Evolutionary conservation across 1,140 invertebrate species (phyloP), one percentile per base, ranked within the genome.

Genomic region (Diabrotica undecimpunctata): DNA sequence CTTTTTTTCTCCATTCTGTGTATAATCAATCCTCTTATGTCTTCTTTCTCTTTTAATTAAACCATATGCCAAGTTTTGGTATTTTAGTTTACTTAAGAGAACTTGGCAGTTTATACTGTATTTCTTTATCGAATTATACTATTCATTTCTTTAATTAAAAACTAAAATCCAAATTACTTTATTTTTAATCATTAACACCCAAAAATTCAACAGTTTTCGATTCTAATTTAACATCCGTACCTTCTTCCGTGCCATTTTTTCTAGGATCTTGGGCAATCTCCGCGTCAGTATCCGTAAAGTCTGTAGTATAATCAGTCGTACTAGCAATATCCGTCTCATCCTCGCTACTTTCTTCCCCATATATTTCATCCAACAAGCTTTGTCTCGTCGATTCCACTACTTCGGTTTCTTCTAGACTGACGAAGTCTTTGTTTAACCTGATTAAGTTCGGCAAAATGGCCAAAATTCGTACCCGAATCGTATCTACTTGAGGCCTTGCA

Each of bases 351-450:
- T 69, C 61, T 62, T 73, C 75, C 5, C 63, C 68, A 69, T 75
- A 74, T 7, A 77, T 75, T 63, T 74, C 63, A 36, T 71, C 70
- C 3, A 69, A 52, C 41, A 70, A 71, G 35, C 72, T 68, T 7
- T 74, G 66, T 25, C 68, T 64, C 8, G 63, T 67, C 41, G 70
- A 51, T 8, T 63, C 37, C 5, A 70, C 74, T 62, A 71, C 72
- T 53, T 79, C 80, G 77, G 78, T 79, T 68, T 84, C 83, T 55
- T 83, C 82, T 6, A 79, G 72, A 4, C 79, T 79, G 5, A 83
- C 73, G 5, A 77, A 66, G 6, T 69, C 72, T 73, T 85, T 85
- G 62, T 85, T 83, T 9, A 85, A 71, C 58, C 82, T 77, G 66
- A 81, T 66, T 41, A 83, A 73, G 14, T 76, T 76, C 2, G 81